Base-by-base conservation (phyloP, 2,888 invertebrate genomes). In the Camponotus fellah region DNA sequence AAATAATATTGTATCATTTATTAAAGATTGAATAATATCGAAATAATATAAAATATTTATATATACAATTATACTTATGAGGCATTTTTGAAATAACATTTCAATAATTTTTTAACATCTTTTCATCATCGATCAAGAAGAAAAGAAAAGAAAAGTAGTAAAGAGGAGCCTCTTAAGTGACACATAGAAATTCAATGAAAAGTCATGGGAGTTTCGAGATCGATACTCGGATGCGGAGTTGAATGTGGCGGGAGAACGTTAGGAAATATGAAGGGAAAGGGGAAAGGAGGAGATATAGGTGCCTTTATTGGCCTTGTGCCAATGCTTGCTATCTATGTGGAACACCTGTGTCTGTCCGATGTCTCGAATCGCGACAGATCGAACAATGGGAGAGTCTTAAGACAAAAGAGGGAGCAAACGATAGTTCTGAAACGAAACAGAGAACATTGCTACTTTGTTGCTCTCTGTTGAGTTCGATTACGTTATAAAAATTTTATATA, bases 301-400 rank as follows among this genome's bases (percentile, higher is more conserved):
- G 92, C 92, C 92, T 93, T 93, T 92, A 93, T 94, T 94, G 94
- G 94, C 92, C 91, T 91, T 91, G 91, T 92, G 93, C 94, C 94
- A 94, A 93, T 94, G 92, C 90, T 91, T 88, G 91, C 93, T 93
- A 94, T 94, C 94, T 93, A 93, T 93, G 92, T 93, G 92, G 92
- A 94, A 93, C 94, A 94, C 93, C 94, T 94, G 94, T 92, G 92
- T 92, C 91, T 91, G 90, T 83, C 89, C 90, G 85, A 86, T 87
- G 85, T 85, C 86, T 83, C 83, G 76, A 89, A 49, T 66, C 37
- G 79, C 87, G 84, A 82, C 81, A 72, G 79, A 85, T 82, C 84
- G 87, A 87, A 89, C 82, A 77, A 83, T 83, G 46, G 66, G 21
- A 71, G 58, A 84, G 21, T 53, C 68, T 71, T 43, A 49, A 82